phyloP scores from a whole-genome alignment of 2,113 vertebrate genomes.

The Naja naja region DNA sequence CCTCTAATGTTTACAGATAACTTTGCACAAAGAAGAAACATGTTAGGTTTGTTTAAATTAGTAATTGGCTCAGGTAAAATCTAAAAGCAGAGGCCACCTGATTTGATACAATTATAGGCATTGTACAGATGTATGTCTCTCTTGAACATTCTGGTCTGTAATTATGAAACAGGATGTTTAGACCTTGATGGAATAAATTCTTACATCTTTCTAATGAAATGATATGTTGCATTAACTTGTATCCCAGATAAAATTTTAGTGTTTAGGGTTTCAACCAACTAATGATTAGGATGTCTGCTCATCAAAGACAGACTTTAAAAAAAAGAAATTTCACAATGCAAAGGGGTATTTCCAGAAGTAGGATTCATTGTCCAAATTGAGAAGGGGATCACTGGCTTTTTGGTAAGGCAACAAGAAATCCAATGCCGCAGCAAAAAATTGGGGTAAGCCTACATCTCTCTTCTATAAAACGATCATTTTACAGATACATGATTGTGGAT shows the following conservation, averaged over 20 bases:
- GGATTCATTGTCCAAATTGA: not conserved
- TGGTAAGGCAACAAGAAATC: not conserved
- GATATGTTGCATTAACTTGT: not conserved
- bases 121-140: not conserved
- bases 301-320: not conserved
- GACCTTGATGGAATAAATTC: not conserved
- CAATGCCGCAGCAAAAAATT: not conserved
- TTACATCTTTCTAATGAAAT: too few species aligned
- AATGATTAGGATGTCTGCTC: not conserved
- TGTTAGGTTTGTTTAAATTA: not conserved
- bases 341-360: not conserved
- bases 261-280: not conserved
- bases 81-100: not conserved
- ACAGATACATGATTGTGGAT: not conserved
- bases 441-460: not conserved
- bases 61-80: not conserved
- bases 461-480: not conserved
- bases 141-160: not conserved
- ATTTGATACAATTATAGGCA: not conserved
- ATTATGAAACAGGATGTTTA: not conserved
- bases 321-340: not conserved
- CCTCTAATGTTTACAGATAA: not conserved
- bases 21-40: not conserved
- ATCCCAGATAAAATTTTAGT: not conserved
- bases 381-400: not conserved